A percentile compares a stretch with the other conserved stretches of the same genome.
These are phyloP conservation scores for Fratercula arctica DNA, from an alignment of 2,797 vertebrate genomes.

Conservation along the genomic window DNA sequence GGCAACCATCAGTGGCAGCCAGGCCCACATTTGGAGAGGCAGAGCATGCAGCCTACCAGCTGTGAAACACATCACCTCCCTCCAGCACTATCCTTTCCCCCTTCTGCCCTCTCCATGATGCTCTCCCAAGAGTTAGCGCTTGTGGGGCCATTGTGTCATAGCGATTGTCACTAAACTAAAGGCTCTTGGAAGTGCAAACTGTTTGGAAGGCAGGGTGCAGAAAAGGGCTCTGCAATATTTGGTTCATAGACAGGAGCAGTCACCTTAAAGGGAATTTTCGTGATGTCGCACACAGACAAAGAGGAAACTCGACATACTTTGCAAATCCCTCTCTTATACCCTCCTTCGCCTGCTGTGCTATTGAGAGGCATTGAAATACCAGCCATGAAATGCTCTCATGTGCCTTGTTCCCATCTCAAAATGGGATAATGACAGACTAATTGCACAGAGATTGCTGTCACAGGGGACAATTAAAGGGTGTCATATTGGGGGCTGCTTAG, in stretches of 20 bases:
- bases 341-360: not conserved
- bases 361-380: not conserved
- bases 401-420: not conserved
- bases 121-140: not conserved
- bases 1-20: not conserved
- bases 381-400: not conserved
- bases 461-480: not conserved
- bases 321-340: not conserved
- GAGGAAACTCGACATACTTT: not conserved
- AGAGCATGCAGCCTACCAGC: not conserved
- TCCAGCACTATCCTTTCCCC: not conserved
- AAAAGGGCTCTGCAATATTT: not conserved
- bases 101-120: not conserved
- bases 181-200: not conserved
- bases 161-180: not conserved
- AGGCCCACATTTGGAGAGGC: not conserved
- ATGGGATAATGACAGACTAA: not conserved
- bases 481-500: not conserved
- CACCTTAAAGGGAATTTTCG: not conserved
- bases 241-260: not conserved
- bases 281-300: not conserved
- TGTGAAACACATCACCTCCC: not conserved
- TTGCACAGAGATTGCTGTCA: not conserved
- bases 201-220: not conserved
- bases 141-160: rapidly evolving